phyloP scores from a whole-genome alignment of 1,140 invertebrate genomes.

The Campoletis sonorensis region DNA sequence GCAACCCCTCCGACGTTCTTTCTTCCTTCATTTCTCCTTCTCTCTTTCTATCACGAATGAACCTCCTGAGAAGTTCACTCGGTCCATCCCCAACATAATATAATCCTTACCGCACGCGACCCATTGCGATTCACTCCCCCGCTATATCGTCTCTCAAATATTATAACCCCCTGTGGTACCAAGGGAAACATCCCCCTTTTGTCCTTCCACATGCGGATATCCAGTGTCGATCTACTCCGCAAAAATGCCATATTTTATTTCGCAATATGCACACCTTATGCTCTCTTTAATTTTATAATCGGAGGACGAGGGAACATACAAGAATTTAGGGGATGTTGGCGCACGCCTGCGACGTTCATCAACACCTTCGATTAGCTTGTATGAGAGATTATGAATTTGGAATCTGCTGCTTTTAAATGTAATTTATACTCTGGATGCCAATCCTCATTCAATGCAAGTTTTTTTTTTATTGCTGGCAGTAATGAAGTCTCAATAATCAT shows the following conservation, averaged over 20 bases:
- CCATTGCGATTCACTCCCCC: slow-evolving; percentile 36
- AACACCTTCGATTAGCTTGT: too few species aligned
- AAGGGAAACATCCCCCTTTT: not conserved
- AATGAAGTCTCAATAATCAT: too few species aligned
- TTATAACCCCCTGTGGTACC: slow-evolving; percentile 29
- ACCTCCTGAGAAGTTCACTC: not conserved
- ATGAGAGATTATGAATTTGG: too few species aligned
- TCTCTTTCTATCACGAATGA: slow-evolving; percentile 29
- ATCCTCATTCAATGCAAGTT: too few species aligned
- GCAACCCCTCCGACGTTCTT: slow-evolving; percentile 33
- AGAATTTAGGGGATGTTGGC: not conserved
- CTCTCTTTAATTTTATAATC: not conserved
- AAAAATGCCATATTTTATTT: slow-evolving; percentile 2
- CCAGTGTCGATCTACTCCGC: slow-evolving; percentile 22
- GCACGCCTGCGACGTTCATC: too few species aligned
- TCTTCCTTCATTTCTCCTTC: not conserved
- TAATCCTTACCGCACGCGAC: slow-evolving; percentile 71
- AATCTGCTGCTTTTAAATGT: too few species aligned
- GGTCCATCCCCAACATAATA: slow-evolving; percentile 75
- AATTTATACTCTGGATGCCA: too few species aligned
- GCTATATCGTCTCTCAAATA: slow-evolving; percentile 57
- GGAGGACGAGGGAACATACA: too few species aligned
- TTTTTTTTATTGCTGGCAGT: too few species aligned
- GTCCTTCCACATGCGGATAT: slow-evolving; percentile 6
- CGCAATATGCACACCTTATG: not conserved